Conservation (phyloP, 2,113 vertebrate genomes). For the Benitochromis conjunctus region DNA sequence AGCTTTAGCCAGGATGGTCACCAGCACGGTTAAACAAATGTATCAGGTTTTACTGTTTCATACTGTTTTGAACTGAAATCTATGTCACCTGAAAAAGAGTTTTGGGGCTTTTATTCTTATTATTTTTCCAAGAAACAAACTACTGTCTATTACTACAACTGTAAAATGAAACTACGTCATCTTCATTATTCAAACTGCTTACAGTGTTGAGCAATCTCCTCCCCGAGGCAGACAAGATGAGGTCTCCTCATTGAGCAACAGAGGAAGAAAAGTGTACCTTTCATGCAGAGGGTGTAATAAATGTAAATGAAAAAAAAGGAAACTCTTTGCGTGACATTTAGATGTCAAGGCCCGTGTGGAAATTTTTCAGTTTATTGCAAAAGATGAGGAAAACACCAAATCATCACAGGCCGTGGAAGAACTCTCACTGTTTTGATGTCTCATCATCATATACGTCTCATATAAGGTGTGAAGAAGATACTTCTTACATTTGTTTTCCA, state of each 20-base stretch:
- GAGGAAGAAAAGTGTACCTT: not conserved
- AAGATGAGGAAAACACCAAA: slow-evolving; percentile 15
- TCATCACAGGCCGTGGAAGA: slow-evolving; percentile 7
- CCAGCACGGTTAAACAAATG: not conserved
- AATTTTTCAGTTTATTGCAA: slow-evolving; percentile 1
- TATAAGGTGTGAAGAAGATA: not conserved
- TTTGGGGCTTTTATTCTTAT: not conserved
- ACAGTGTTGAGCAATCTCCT: slow-evolving; percentile 36
- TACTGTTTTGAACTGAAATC: not conserved
- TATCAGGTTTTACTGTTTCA: not conserved
- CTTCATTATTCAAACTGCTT: not conserved
- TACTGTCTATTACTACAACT: not conserved
- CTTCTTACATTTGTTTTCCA: not conserved
- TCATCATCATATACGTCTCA: not conserved
- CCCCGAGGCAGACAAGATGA: not conserved
- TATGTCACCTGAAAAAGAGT: not conserved
- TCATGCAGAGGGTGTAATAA: not conserved
- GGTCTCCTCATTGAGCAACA: slow-evolving; percentile 2
- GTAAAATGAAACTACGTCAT: not conserved
- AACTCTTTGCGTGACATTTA: slow-evolving; percentile 50
- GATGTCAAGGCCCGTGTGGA: slow-evolving; percentile 41
- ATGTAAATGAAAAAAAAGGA: not conserved
- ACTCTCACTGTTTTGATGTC: slow-evolving; percentile 11
- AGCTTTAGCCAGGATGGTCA: not conserved
- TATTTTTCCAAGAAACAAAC: not conserved